These are phyloP conservation scores for Sebastes reedi DNA, from an alignment of 2,797 vertebrate genomes.

Conservation along the genomic window DNA sequence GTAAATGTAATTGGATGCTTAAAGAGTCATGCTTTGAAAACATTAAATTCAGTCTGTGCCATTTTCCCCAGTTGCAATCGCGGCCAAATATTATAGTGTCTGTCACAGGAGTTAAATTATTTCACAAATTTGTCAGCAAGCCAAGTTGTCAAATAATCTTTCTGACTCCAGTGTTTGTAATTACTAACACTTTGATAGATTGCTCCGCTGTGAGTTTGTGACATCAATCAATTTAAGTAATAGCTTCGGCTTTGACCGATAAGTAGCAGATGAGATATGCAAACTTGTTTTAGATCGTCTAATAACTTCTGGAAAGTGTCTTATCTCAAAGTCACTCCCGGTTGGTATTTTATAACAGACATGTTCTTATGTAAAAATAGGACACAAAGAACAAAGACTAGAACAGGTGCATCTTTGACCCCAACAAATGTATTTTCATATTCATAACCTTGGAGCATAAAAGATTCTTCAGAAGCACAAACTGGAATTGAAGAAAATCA, in stretches of 20 bases:
- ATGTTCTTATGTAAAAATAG: constrained; percentile 19
- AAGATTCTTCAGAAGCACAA: constrained; percentile 12
- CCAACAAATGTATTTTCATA: constrained; percentile 25
- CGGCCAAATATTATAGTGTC: not conserved
- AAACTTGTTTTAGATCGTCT: not conserved
- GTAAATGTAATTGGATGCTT: constrained; percentile 31
- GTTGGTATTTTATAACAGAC: constrained; percentile 17
- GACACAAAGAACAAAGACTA: constrained; percentile 22
- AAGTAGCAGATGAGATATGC: constrained; percentile 1
- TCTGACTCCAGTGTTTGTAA: not conserved
- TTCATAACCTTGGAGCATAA: constrained; percentile 25
- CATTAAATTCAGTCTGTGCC: not conserved
- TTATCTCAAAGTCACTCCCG: constrained; percentile 19
- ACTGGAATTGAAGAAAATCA: not conserved
- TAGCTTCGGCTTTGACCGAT: constrained; percentile 12
- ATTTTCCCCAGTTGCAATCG: not conserved
- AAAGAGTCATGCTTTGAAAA: constrained; percentile 13
- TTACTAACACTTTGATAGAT: constrained; percentile 15
- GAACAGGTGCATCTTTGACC: constrained; percentile 20
- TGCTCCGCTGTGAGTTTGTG: constrained; percentile 4
- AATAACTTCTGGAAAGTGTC: not conserved
- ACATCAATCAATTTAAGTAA: constrained; percentile 21
- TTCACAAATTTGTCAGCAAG: not conserved
- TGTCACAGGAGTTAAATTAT: not conserved
- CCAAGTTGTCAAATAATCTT: not conserved